phyloP scores from a whole-genome alignment of 2,888 invertebrate species.

The Nesidiocoris tenuis region DNA sequence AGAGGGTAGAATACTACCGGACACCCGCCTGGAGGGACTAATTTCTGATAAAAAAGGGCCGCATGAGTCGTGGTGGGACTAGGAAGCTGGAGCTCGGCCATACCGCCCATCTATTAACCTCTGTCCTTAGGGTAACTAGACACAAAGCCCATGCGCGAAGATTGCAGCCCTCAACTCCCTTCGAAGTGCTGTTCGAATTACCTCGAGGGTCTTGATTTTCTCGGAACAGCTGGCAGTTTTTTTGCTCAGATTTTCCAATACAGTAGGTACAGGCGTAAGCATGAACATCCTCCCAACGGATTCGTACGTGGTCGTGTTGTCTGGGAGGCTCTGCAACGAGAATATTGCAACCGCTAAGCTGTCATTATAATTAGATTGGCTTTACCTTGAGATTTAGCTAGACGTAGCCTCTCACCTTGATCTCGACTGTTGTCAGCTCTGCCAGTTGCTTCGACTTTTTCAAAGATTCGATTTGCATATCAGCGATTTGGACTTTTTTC shows the following conservation, averaged over 20 bases:
- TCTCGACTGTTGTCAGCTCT: slow-evolving; percentile 67
- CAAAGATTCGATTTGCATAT: slow-evolving; percentile 71
- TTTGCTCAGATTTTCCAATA: slow-evolving; percentile 49
- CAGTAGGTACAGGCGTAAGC: slow-evolving; percentile 63
- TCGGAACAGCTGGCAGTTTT: slow-evolving; percentile 55
- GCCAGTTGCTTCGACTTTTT: slow-evolving; percentile 69
- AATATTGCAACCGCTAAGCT: not conserved
- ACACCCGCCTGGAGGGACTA: no score
- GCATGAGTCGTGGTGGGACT: no score
- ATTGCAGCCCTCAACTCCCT: no score
- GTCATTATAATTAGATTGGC: no score
- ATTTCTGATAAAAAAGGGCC: no score
- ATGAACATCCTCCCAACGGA: slow-evolving; percentile 84
- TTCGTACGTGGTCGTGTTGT: slow-evolving; percentile 71
- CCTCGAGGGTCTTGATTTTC: slow-evolving; percentile 69
- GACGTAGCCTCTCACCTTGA: slow-evolving; percentile 53
- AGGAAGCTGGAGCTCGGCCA: no score
- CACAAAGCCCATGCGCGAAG: no score
- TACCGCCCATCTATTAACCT: no score
- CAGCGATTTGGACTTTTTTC: slow-evolving; percentile 75
- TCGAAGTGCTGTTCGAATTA: no score
- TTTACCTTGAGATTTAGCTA: no score
- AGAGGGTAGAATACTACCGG: no score
- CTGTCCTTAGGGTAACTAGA: no score
- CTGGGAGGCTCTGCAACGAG: slow-evolving; percentile 59